A percentile compares a stretch with the other conserved stretches of the same genome.
Evolutionary conservation across 35 echinoderm and acorn worm species (phyloP).

Genomic region (Holothuria glaberrima): DNA sequence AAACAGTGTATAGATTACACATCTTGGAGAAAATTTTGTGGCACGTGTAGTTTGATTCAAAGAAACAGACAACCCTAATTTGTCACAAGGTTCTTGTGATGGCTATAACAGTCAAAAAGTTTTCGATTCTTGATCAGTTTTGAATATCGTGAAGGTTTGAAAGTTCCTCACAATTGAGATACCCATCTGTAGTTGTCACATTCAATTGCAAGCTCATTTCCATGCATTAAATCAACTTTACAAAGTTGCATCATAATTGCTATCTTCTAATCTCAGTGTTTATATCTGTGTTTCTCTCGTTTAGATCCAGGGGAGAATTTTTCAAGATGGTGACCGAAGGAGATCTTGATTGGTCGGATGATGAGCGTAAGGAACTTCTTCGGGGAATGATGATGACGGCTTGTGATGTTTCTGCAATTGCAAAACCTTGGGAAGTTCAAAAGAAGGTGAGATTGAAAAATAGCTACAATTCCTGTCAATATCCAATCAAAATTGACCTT

Average conservation of each 20-base stretch:
- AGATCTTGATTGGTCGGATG: slow-evolving; percentile 74
- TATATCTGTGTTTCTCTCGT: background rate
- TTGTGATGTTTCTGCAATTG: slow-evolving; percentile 93
- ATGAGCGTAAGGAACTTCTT: slow-evolving; percentile 81
- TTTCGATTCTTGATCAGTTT: too few relatives aligned
- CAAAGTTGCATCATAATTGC: background rate
- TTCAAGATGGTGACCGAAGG: slow-evolving; percentile 81
- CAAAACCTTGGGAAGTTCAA: slow-evolving; percentile 97
- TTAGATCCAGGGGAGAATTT: slow-evolving; percentile 90
- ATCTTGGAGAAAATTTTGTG: too few relatives aligned
- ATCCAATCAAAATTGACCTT: too few relatives aligned
- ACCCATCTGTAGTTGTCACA: background rate
- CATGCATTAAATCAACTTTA: background rate
- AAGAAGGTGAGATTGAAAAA: slow-evolving; percentile 83
- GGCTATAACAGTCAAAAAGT: too few relatives aligned
- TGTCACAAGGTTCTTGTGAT: too few relatives aligned
- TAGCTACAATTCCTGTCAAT: too few relatives aligned
- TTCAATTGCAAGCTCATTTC: background rate
- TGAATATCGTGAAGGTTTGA: too few relatives aligned
- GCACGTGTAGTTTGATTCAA: too few relatives aligned
- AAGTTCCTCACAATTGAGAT: too few relatives aligned
- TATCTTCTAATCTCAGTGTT: background rate
- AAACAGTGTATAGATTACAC: too few relatives aligned
- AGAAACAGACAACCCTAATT: too few relatives aligned
- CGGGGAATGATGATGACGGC: slow-evolving; percentile 98